phyloP scores from a whole-genome alignment of 2,888 invertebrate genomes.

The Pristionchus arcanus region DNA sequence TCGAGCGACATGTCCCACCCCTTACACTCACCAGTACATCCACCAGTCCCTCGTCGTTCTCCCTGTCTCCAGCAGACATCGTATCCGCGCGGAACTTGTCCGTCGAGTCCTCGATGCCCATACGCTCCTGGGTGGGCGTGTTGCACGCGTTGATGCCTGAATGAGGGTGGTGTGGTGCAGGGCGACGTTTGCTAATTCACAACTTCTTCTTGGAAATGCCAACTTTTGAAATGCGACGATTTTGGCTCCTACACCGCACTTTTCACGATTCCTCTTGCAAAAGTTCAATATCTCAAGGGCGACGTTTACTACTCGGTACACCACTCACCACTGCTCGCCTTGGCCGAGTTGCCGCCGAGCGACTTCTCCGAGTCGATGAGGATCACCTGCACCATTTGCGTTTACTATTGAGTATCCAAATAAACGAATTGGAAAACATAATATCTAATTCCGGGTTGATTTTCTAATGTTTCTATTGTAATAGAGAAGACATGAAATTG shows the following conservation, averaged over 20 bases:
- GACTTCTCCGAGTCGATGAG: constrained; percentile 74
- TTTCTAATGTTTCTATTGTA: no score
- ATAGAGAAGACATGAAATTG: no score
- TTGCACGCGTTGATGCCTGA: constrained; percentile 77
- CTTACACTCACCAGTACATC: constrained; percentile 70
- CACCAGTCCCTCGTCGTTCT: constrained; percentile 76
- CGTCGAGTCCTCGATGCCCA: constrained; percentile 51
- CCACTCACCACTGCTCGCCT: constrained; percentile 75
- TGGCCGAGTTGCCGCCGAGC: constrained; percentile 78
- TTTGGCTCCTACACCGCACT: background rate
- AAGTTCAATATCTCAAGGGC: background rate
- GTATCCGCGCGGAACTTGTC: constrained; percentile 75
- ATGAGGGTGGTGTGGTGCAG: background rate
- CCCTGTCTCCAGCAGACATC: constrained; percentile 76
- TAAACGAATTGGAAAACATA: no score
- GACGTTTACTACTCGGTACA: background rate
- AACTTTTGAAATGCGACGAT: background rate
- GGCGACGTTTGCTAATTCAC: constrained; percentile 1
- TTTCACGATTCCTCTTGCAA: background rate
- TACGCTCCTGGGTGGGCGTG: constrained; percentile 71
- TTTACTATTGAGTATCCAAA: no score
- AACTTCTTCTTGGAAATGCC: background rate
- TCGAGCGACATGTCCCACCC: no score
- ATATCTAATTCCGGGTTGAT: no score
- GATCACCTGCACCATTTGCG: constrained; percentile 68